Evolutionary conservation across 2,888 invertebrate species (phyloP).

Genomic region (Cheilosia soror): DNA sequence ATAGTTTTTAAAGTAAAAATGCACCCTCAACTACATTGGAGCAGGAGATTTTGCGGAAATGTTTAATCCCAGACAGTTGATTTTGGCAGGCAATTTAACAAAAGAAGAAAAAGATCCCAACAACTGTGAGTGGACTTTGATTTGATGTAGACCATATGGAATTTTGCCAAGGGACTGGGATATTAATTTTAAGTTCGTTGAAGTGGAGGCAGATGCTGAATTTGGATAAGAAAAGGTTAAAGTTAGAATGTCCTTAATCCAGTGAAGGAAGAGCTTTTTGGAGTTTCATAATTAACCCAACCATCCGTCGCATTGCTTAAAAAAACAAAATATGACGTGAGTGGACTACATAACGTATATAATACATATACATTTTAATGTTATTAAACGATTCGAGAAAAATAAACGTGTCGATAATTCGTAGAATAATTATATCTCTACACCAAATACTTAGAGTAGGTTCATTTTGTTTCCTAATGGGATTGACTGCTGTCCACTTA

Average conservation of each 20-base stretch:
- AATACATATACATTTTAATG: not conserved
- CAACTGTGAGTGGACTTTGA: not conserved
- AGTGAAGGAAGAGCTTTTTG: not conserved
- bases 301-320: too few species aligned
- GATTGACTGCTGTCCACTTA: not conserved
- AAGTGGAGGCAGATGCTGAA: not conserved
- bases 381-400: not conserved
- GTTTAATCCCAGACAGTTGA: slow-evolving; percentile 18
- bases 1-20: slow-evolving; percentile 12
- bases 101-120: not conserved
- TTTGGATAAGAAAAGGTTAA: not conserved
- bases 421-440: not conserved
- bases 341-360: too few species aligned
- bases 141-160: not conserved
- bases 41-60: slow-evolving; percentile 19
- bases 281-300: not conserved
- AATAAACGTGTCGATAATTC: not conserved
- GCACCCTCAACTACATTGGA: slow-evolving; percentile 1
- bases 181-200: not conserved
- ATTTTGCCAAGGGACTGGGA: slow-evolving; percentile 11
- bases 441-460: not conserved
- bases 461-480: not conserved
- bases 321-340: too few species aligned
- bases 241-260: not conserved
- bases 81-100: not conserved